These are phyloP conservation scores for Pyrrhosoma nymphula DNA, from an alignment of 2,888 invertebrate species.

Conservation along the genomic window DNA sequence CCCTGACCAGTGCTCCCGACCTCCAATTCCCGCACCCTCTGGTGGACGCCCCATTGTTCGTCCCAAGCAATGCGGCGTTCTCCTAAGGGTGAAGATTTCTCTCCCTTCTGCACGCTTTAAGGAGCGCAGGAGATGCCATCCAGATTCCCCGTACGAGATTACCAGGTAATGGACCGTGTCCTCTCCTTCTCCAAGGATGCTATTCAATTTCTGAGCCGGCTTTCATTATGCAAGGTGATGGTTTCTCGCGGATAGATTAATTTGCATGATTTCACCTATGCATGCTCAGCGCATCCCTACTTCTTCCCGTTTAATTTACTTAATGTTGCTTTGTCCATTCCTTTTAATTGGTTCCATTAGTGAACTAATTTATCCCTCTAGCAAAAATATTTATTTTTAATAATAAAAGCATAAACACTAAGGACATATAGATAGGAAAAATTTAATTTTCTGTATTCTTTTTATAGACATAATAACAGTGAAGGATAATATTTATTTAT, in stretches of 20 bases:
- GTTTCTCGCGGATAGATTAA: background rate
- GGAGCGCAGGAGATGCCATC: background rate
- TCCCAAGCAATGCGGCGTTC: background rate
- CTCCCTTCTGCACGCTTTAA: background rate
- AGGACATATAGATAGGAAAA: too few relatives aligned
- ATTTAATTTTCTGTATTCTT: too few relatives aligned
- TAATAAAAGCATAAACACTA: too few relatives aligned
- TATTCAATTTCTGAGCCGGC: background rate
- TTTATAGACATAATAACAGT: too few relatives aligned
- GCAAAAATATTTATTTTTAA: too few relatives aligned
- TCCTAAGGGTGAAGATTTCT: background rate
- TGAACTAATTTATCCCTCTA: too few relatives aligned
- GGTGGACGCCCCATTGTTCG: background rate
- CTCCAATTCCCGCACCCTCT: background rate
- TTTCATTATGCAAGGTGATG: background rate
- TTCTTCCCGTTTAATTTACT: background rate
- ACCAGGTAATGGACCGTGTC: constrained; percentile 16
- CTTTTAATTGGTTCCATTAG: too few relatives aligned
- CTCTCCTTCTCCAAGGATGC: constrained; percentile 6
- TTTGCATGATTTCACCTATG: background rate
- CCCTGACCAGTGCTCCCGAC: background rate
- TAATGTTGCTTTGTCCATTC: too few relatives aligned
- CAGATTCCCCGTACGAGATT: background rate
- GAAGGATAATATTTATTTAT: too few relatives aligned
- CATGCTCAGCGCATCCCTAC: background rate